Evolutionary conservation across 2,888 invertebrate genomes (phyloP).

Genomic region (Chironomus riparius): DNA sequence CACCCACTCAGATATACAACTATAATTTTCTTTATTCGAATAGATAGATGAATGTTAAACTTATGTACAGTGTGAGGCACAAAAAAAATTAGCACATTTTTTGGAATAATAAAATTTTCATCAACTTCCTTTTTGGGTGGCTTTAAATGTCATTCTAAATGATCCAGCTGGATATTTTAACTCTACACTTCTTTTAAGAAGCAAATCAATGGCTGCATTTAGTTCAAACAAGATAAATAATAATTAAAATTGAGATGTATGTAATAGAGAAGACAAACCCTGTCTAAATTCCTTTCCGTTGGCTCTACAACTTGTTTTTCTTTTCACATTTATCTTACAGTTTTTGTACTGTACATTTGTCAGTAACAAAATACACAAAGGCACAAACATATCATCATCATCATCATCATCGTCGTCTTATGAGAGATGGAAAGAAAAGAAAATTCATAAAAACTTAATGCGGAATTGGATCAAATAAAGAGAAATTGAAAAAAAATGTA

Average conservation of each 20-base stretch:
- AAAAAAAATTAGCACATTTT: too few relatives aligned
- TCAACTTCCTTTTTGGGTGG: too few relatives aligned
- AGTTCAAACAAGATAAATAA: too few relatives aligned
- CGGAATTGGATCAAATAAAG: slow-evolving; percentile 24
- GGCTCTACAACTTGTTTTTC: neutral
- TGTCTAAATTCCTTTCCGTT: neutral
- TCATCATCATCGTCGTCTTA: neutral
- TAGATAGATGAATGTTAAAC: neutral
- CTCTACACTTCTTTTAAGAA: too few relatives aligned
- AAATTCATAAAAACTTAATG: slow-evolving; percentile 27
- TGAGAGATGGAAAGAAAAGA: neutral
- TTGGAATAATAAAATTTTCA: too few relatives aligned
- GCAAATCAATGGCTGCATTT: too few relatives aligned
- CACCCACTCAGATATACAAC: neutral
- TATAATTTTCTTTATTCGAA: neutral
- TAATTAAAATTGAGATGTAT: too few relatives aligned
- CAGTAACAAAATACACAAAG: slow-evolving; percentile 17
- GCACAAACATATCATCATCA: slow-evolving; percentile 18
- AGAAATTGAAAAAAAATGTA: slow-evolving; percentile 21
- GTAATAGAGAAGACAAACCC: too few relatives aligned
- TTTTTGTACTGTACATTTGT: neutral
- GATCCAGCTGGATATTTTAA: too few relatives aligned
- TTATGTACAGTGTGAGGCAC: neutral
- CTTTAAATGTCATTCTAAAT: too few relatives aligned
- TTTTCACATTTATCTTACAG: neutral